Conservation (phyloP, 1,140 invertebrate genomes). For the Polyergus mexicanus region DNA sequence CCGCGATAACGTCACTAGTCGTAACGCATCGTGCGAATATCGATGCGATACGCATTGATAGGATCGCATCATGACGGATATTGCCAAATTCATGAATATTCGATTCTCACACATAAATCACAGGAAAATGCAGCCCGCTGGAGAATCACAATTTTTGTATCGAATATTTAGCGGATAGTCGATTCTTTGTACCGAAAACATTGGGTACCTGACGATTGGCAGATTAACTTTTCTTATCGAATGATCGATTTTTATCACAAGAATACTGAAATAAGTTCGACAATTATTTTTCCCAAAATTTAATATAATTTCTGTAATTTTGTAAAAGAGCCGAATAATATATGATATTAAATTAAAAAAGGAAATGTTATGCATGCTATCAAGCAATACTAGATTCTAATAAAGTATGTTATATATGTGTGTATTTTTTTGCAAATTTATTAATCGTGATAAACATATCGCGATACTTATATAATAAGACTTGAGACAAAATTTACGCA, state of each 20-base stretch:
- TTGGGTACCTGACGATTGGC: not conserved
- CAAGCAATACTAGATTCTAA: not conserved
- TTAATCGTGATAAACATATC: not conserved
- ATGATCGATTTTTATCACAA: not conserved
- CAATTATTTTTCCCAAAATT: not conserved
- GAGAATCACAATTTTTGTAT: constrained; percentile 32
- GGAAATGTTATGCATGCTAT: not conserved
- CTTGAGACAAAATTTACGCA: not conserved
- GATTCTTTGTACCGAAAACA: not conserved
- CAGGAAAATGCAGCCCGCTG: not conserved
- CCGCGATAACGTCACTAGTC: constrained; percentile 77
- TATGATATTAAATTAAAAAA: not conserved
- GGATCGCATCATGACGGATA: constrained; percentile 77
- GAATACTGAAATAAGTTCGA: not conserved
- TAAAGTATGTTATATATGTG: not conserved
- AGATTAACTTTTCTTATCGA: constrained; percentile 26
- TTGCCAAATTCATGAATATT: constrained; percentile 84
- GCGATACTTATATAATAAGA: not conserved
- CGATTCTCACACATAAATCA: constrained; percentile 80
- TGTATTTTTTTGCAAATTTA: not conserved
- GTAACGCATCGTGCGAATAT: constrained; percentile 79
- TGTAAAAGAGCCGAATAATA: not conserved
- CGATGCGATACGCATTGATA: constrained; percentile 73
- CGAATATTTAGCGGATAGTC: constrained; percentile 17
- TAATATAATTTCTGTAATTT: not conserved